Evolutionary conservation across 2,888 invertebrate species (phyloP), one percentile per base, ranked within the genome.

Genomic region (Drosophila diplacantha): DNA sequence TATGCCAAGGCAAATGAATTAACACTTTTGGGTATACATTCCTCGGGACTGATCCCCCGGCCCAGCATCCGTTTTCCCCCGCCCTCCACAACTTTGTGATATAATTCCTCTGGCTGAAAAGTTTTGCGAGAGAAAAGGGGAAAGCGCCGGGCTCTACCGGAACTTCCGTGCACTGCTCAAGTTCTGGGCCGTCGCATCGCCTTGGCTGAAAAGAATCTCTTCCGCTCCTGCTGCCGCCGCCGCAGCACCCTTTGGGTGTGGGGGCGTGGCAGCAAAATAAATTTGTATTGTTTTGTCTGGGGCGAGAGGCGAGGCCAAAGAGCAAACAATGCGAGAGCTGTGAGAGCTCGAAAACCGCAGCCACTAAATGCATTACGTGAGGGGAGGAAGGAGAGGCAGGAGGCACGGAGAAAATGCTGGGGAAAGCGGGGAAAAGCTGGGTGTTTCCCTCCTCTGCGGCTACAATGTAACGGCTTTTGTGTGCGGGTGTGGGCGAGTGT

Each of bases 301-400:
- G 72, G 71, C 62, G 71, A 72, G 72, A 24, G 69, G 73, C 71
- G 57, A 59, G 60, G 77, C 82, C 82, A 76, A 76, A 81, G 78
- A 81, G 81, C 81, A 82, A 81, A 81, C 81, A 81, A 75, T 78
- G 35, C 47, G 47, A 41, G 59, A 41, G 59, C 41, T 61, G 75
- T 68, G 73, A 77, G 72, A 74, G 75, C 73, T 65, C 57, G 74
- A 74, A 81, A 80, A 82, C 81, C 82, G 74, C 81, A 81, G 82
- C 81, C 78, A 81, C 81, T 81, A 81, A 81, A 81, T 82, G 80
- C 82, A 82, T 81, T 81, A 81, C 75, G 72, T 73, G 75, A 61
- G 64, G 65, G 52, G 71, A 35, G 67, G 67, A 53, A 18, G 24
- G 60, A 11, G 29, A 69, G 38, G 43, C 35, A 3, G n/a, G n/a